Evolutionary conservation across 2,113 vertebrate species (phyloP).

Genomic region (Paradisaea rubra): DNA sequence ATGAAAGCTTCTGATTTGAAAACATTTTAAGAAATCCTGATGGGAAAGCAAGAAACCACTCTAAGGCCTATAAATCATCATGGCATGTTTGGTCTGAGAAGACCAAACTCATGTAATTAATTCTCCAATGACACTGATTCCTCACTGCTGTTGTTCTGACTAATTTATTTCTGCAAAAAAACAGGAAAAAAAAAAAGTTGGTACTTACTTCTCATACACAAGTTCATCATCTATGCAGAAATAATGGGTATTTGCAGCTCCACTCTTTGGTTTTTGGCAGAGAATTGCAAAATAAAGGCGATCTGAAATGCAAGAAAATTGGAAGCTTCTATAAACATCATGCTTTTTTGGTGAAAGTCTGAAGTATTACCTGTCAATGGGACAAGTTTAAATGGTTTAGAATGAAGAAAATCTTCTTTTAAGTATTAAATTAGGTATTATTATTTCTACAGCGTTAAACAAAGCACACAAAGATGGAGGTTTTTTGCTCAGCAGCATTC

Average conservation of each 20-base stretch:
- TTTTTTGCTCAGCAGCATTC: neutral
- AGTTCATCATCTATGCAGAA: conserved; percentile 96
- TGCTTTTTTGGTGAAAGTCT: neutral
- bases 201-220: conserved; percentile 94
- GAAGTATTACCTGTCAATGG: neutral
- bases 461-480: neutral
- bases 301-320: conserved; percentile 78
- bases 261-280: conserved; percentile 88
- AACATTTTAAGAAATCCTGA: neutral
- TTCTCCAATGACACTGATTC: neutral
- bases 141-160: neutral
- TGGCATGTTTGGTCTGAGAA: neutral
- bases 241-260: conserved; percentile 85
- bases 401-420: neutral
- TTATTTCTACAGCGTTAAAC: neutral
- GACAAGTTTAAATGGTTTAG: neutral
- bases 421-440: neutral
- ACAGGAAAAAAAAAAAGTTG: neutral
- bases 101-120: neutral
- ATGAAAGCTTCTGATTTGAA: neutral
- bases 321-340: neutral
- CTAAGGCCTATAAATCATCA: neutral
- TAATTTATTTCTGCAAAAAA: neutral
- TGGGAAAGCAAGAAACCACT: neutral
- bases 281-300: conserved; percentile 94